phyloP scores from a whole-genome alignment of 1,140 invertebrate species.

The Zelostemma sp. region DNA sequence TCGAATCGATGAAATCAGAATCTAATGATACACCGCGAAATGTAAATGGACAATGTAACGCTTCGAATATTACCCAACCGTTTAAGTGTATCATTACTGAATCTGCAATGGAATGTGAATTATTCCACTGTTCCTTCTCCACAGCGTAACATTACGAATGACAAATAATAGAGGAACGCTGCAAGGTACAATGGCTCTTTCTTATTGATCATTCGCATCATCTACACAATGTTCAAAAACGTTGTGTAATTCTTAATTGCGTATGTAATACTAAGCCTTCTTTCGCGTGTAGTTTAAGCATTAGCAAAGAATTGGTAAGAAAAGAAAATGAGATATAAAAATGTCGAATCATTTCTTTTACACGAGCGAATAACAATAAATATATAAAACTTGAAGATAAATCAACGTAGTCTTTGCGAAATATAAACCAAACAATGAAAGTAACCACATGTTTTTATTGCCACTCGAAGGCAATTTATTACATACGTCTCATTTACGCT shows the following conservation, averaged over 20 bases:
- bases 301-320: no score
- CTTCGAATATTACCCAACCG: conserved; percentile 12
- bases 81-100: conserved; percentile 12
- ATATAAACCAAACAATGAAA: no score
- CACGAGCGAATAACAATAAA: no score
- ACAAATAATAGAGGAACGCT: conserved; percentile 13
- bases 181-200: not conserved
- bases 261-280: no score
- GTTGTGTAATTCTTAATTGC: not conserved
- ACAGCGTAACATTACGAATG: conserved; percentile 16
- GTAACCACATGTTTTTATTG: conserved; percentile 24
- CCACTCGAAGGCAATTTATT: conserved; percentile 11
- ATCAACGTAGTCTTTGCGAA: not conserved
- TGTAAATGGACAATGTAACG: not conserved
- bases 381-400: no score
- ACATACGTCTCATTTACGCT: conserved; percentile 12
- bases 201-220: conserved; percentile 1
- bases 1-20: conserved; percentile 7
- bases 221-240: not conserved
- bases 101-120: conserved; percentile 11
- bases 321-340: no score
- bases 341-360: no score
- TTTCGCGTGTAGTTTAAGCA: no score
- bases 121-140: conserved; percentile 9
- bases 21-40: conserved; percentile 4